Evolutionary conservation across 2,113 vertebrate genomes (phyloP), one percentile per base, ranked within the genome.

Genomic region (Neodontobutis hainanensis): DNA sequence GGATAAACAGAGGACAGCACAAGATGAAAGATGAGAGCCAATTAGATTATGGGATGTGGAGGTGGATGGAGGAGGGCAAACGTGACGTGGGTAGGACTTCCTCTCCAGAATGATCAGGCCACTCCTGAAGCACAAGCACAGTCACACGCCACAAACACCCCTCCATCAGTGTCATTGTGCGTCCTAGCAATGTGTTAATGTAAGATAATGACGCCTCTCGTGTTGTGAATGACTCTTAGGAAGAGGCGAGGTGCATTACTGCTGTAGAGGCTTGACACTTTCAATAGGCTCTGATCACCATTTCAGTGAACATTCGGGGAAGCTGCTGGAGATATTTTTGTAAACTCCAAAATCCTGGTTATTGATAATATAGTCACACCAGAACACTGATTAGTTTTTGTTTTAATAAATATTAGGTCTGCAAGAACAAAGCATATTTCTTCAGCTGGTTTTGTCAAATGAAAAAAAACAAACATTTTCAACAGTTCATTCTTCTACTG

Each of bases 11-110:
- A n/a, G 49, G 57, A 40, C 15, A n/a, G n/a, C 6, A 47, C 40
- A 9, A 48, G 65, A 64, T 66, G 63, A 32, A 6, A 32, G 65
- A 61, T 62, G 68, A 70, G 27, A 65, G 73, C 77, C 78, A 84
- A 86, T 89, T 80, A 70, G 69, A 90, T 85, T 87, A 87, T 6
- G 84, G 65, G 44, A 57, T 40, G 8, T 43, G 5, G 42, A 49
- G 48, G 68, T 42, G 65, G 58, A 59, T 61, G 52, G 49, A 53
- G 27, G 44, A 4, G 12, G 0, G 3, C 14, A 35, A 6, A 40
- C 4, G 5, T 9, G 48, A 58, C 8, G 8, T 6, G 58, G 75
- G 70, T 61, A 66, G 51, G 59, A 27, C 19, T 27, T 27, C 52
- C 60, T 53, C 63, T 76, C 76, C 46, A 79, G 56, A 78, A 67